Conservation (phyloP, 2,797 vertebrate genomes). For the Ara ararauna region DNA sequence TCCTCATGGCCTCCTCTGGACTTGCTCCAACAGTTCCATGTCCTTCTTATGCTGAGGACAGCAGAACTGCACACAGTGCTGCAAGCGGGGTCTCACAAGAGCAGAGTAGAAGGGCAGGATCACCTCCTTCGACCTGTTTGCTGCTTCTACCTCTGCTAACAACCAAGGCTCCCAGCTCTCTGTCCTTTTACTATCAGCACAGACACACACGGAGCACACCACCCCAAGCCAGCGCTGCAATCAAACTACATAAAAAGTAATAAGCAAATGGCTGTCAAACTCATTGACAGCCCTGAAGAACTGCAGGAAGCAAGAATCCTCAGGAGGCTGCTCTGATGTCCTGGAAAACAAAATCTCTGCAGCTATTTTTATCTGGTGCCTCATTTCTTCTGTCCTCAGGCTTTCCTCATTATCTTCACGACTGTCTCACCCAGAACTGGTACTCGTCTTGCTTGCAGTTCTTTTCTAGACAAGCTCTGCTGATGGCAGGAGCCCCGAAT, state of each 20-base stretch:
- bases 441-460: background rate
- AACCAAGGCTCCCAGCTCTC: background rate
- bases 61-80: background rate
- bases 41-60: background rate
- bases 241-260: constrained; percentile 10
- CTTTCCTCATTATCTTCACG: constrained; percentile 23
- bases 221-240: background rate
- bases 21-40: background rate
- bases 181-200: accelerated
- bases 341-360: constrained; percentile 29
- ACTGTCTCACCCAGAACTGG: background rate
- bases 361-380: constrained; percentile 57
- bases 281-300: background rate
- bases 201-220: background rate
- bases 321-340: constrained; percentile 7
- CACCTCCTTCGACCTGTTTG: background rate
- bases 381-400: constrained; percentile 38
- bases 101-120: background rate
- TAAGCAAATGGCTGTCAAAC: background rate
- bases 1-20: background rate
- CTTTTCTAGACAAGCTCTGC: background rate
- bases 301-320: background rate
- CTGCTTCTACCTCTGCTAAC: background rate
- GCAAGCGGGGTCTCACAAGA: background rate
- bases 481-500: background rate